A percentile compares a stretch with the other conserved stretches of the same genome.
phyloP scores from a whole-genome alignment of 2,888 invertebrate species.

The Napeogenes sylphis region DNA sequence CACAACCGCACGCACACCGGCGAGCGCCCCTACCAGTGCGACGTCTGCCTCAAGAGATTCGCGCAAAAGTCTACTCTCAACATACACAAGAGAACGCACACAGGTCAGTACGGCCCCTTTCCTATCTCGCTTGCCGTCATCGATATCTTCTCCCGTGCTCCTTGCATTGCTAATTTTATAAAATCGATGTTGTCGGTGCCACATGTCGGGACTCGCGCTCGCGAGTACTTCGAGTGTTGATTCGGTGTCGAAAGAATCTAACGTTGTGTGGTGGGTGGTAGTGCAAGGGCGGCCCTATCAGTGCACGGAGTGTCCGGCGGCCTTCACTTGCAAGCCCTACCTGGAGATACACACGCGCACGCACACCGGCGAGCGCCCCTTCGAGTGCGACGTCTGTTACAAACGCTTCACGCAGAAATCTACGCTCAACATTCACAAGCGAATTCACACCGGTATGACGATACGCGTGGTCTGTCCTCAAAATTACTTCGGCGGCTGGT shows the following conservation, averaged over 20 bases:
- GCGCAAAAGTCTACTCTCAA: conserved; percentile 89
- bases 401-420: conserved; percentile 79
- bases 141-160: conserved; percentile 12
- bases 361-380: conserved; percentile 75
- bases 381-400: conserved; percentile 78
- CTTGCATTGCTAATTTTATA: conserved; percentile 22
- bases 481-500: conserved; percentile 6
- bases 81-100: conserved; percentile 88
- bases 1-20: conserved; percentile 77
- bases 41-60: conserved; percentile 87
- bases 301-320: conserved; percentile 78
- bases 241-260: conserved; percentile 24
- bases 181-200: conserved; percentile 69
- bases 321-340: conserved; percentile 80
- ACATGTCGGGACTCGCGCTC: conserved; percentile 43
- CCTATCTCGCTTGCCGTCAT: conserved; percentile 9
- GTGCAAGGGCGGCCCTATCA: conserved; percentile 77
- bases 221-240: conserved; percentile 16
- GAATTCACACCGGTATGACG: conserved; percentile 76
- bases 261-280: conserved; percentile 43
- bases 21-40: conserved; percentile 81
- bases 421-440: conserved; percentile 79
- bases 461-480: conserved; percentile 18
- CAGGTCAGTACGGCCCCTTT: conserved; percentile 62
- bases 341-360: conserved; percentile 81